phyloP scores from a whole-genome alignment of 2,888 invertebrate genomes.

The Notocelia uddmanniana region DNA sequence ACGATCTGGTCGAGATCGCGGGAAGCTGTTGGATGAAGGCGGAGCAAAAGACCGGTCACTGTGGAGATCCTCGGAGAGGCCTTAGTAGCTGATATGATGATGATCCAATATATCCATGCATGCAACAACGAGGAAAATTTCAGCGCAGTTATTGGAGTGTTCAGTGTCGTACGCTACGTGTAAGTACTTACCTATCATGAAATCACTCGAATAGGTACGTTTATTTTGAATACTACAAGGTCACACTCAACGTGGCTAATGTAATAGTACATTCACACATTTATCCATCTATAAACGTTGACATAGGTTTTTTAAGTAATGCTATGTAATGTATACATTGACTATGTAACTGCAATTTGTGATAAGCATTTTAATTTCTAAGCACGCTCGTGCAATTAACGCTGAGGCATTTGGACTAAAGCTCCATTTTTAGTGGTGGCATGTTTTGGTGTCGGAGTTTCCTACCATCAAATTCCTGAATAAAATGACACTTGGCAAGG shows the following conservation, averaged over 20 bases:
- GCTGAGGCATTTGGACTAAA: slow-evolving; percentile 32
- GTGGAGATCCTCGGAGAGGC: too few species aligned
- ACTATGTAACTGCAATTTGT: slow-evolving; percentile 12
- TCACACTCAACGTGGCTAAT: not conserved
- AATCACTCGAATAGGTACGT: not conserved
- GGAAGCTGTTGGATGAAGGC: too few species aligned
- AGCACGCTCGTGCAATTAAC: slow-evolving; percentile 43
- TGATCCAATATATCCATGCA: slow-evolving; percentile 4
- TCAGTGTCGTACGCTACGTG: not conserved
- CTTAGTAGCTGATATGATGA: too few species aligned
- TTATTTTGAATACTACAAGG: slow-evolving; percentile 1
- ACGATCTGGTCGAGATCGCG: too few species aligned
- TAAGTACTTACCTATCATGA: not conserved
- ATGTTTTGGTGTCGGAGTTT: slow-evolving; percentile 35
- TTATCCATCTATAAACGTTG: slow-evolving; percentile 3
- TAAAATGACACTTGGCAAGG: slow-evolving; percentile 14
- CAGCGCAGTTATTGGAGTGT: slow-evolving; percentile 12
- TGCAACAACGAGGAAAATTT: slow-evolving; percentile 14
- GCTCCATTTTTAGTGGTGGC: slow-evolving; percentile 39
- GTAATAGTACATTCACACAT: not conserved
- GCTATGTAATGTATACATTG: slow-evolving; percentile 26
- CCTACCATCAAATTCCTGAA: slow-evolving; percentile 31
- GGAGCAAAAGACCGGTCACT: too few species aligned
- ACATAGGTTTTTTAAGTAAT: slow-evolving; percentile 22
- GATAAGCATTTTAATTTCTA: slow-evolving; percentile 26